phyloP scores from a whole-genome alignment of 2,888 invertebrate genomes.

The Scaptomyza flava region DNA sequence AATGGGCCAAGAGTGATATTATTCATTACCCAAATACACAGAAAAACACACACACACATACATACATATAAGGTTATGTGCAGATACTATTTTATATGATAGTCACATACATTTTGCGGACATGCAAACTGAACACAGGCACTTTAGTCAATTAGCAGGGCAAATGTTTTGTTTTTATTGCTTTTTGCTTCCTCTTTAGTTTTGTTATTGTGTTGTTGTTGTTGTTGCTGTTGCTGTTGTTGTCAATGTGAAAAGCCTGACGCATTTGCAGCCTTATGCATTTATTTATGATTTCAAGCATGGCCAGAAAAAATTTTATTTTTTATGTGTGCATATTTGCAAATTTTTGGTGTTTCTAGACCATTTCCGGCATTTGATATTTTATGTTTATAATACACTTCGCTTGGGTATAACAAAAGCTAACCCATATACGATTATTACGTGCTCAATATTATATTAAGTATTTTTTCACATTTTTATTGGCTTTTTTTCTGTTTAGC shows the following conservation, averaged over 20 bases:
- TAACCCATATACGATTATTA: neutral
- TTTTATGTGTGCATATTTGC: constrained; percentile 28
- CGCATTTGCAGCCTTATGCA: constrained; percentile 53
- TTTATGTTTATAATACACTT: constrained; percentile 4
- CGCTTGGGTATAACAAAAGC: neutral
- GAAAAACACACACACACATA: neutral
- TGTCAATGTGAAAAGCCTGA: constrained; percentile 32
- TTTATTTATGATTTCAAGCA: constrained; percentile 66
- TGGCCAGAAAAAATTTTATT: constrained; percentile 27
- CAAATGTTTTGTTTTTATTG: constrained; percentile 58
- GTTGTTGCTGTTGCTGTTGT: constrained; percentile 10
- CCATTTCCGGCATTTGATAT: constrained; percentile 43
- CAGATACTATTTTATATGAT: neutral
- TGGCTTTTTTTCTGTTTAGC: no score
- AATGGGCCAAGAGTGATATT: constrained; percentile 63
- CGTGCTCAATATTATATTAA: neutral
- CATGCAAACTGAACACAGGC: constrained; percentile 48
- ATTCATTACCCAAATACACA: constrained; percentile 38
- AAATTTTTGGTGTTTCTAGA: constrained; percentile 39
- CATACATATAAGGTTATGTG: constrained; percentile 2
- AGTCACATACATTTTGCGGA: constrained; percentile 22
- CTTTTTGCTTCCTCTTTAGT: constrained; percentile 12
- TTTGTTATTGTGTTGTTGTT: constrained; percentile 5
- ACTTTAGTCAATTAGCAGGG: constrained; percentile 73
- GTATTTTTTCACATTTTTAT: neutral